Conservation (phyloP, 2,888 invertebrate genomes). For the Pachymerium ferrugineum region DNA sequence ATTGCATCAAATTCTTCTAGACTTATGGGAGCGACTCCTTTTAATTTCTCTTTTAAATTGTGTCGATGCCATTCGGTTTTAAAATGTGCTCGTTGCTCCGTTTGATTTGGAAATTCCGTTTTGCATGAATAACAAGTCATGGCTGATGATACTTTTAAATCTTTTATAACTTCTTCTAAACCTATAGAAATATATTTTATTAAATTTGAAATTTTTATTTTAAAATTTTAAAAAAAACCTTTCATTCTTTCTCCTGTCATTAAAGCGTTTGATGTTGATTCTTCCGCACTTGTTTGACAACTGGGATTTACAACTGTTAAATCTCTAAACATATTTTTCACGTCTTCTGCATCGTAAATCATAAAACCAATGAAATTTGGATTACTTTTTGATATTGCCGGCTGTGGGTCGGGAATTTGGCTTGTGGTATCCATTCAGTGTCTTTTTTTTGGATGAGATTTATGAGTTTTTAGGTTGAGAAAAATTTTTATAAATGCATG, state of each 20-base stretch:
- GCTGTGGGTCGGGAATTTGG: not conserved
- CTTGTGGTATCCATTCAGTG: not conserved
- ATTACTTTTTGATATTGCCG: not conserved
- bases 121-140: not conserved
- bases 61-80: conserved; percentile 80
- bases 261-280: not conserved
- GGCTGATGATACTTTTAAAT: not conserved
- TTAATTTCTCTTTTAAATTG: conserved; percentile 67
- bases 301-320: not conserved
- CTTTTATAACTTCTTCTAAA: not conserved
- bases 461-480: too few relatives aligned
- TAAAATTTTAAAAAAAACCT: too few relatives aligned
- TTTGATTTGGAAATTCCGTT: conserved; percentile 31
- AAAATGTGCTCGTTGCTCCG: conserved; percentile 66
- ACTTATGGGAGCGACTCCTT: conserved; percentile 54
- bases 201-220: too few relatives aligned
- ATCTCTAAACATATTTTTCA: not conserved
- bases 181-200: too few relatives aligned
- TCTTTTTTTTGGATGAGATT: too few relatives aligned
- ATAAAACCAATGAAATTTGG: not conserved
- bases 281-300: not conserved
- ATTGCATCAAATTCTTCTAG: conserved; percentile 55
- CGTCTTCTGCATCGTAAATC: not conserved
- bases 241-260: not conserved
- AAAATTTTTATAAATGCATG: too few relatives aligned